phyloP scores from a whole-genome alignment of 2,113 vertebrate genomes.

The Silurus glanis region DNA sequence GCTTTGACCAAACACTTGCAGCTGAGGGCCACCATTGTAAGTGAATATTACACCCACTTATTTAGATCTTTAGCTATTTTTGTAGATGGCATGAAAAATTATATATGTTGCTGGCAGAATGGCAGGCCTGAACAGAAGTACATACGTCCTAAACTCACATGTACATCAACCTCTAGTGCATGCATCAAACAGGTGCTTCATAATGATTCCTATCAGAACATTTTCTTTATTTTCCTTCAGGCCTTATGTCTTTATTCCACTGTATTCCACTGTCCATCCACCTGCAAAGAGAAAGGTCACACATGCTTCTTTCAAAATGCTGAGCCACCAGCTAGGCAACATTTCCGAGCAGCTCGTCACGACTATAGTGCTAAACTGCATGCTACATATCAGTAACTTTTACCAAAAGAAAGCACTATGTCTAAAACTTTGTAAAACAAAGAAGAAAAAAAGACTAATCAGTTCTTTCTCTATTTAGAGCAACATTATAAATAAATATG shows the following conservation, averaged over 20 bases:
- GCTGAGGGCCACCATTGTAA: not conserved
- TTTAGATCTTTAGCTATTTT: constrained; percentile 39
- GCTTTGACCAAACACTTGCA: constrained; percentile 29
- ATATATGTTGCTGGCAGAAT: constrained; percentile 10
- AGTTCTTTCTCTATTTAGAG: not conserved
- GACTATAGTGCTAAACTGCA: not conserved
- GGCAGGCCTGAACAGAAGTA: not conserved
- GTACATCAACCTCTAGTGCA: not conserved
- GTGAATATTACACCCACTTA: constrained; percentile 27
- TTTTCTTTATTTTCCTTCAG: not conserved
- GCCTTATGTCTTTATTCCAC: not conserved
- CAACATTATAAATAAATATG: not conserved
- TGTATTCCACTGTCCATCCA: not conserved
- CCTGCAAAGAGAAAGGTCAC: not conserved
- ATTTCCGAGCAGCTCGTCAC: not conserved
- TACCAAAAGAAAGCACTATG: not conserved
- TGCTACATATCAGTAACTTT: not conserved
- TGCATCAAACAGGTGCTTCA: not conserved
- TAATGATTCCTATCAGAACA: not conserved
- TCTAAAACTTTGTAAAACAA: not conserved
- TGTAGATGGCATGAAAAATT: constrained; percentile 29
- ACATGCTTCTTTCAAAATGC: not conserved
- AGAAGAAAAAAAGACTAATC: not conserved
- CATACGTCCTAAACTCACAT: no score
- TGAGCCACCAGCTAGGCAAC: not conserved